A percentile compares a stretch with the other conserved stretches of the same genome.
Evolutionary conservation across 1,140 invertebrate species (phyloP).

Genomic region (Pseudomyrmex concolor): DNA sequence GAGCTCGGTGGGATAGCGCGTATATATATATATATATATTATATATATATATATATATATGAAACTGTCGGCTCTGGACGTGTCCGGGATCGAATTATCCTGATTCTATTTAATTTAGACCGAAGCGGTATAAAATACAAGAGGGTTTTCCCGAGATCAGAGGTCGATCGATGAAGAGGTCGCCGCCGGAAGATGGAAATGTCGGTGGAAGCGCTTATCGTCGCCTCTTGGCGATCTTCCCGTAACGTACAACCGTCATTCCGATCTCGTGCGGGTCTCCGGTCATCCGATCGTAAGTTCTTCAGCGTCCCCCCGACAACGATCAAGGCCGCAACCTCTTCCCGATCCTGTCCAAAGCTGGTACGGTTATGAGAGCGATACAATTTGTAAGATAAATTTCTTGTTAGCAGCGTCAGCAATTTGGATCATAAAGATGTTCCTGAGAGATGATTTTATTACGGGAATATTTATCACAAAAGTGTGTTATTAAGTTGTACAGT

Average conservation of each 20-base stretch:
- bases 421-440: neutral
- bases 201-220: slow-evolving; percentile 41
- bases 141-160: slow-evolving; percentile 22
- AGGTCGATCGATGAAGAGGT: slow-evolving; percentile 44
- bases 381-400: slow-evolving; percentile 53
- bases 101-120: slow-evolving; percentile 67
- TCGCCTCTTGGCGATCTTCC: slow-evolving; percentile 39
- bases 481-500: too few species aligned
- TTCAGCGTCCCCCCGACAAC: slow-evolving; percentile 26
- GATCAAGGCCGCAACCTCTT: slow-evolving; percentile 48
- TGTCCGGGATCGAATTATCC: slow-evolving; percentile 49
- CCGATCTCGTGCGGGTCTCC: slow-evolving; percentile 39
- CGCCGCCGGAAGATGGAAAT: slow-evolving; percentile 36
- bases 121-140: slow-evolving; percentile 58
- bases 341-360: neutral
- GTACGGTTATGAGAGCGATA: slow-evolving; percentile 39
- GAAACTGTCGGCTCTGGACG: slow-evolving; percentile 13
- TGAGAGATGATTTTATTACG: neutral
- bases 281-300: slow-evolving; percentile 48
- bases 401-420: slow-evolving; percentile 41
- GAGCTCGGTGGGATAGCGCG: neutral
- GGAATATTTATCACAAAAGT: neutral
- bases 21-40: too few species aligned
- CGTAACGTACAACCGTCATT: slow-evolving; percentile 39
- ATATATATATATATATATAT: neutral